Conservation (phyloP, 1,140 invertebrate species). For the Homarus americanus region DNA sequence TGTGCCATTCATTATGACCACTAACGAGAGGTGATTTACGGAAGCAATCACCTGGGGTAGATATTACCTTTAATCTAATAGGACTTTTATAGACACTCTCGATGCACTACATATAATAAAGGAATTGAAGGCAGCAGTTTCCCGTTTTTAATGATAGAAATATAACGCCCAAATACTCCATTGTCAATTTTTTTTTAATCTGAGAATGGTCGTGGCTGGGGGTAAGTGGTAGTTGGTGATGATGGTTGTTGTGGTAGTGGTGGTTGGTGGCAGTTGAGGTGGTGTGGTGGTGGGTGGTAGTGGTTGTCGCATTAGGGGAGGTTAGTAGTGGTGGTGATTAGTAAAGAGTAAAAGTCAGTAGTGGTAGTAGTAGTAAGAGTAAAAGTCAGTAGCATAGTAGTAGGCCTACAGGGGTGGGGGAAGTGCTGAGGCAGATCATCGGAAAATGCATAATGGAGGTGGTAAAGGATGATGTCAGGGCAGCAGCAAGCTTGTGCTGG, state of each 20-base stretch:
- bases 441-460: background rate
- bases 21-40: slow-evolving; percentile 49
- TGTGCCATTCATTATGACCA: slow-evolving; percentile 40
- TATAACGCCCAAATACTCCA: background rate
- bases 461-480: background rate
- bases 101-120: slow-evolving; percentile 39
- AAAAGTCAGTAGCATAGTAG: no score
- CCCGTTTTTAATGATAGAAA: slow-evolving; percentile 42
- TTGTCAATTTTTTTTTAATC: background rate
- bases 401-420: no score
- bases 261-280: background rate
- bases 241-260: background rate
- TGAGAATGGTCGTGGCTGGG: background rate
- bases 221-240: background rate
- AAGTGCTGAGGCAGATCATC: background rate
- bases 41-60: slow-evolving; percentile 38
- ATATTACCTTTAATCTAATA: slow-evolving; percentile 58
- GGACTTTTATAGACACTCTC: slow-evolving; percentile 44
- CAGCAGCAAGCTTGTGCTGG: no score
- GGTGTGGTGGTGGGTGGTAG: background rate
- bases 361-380: background rate
- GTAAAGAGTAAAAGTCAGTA: background rate
- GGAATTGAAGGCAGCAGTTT: slow-evolving; percentile 48
- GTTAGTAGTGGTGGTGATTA: background rate
- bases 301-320: background rate